Evolutionary conservation across 2,113 vertebrate species (phyloP), one percentile per base, ranked within the genome.

Genomic region (Thinocorus orbignyianus): DNA sequence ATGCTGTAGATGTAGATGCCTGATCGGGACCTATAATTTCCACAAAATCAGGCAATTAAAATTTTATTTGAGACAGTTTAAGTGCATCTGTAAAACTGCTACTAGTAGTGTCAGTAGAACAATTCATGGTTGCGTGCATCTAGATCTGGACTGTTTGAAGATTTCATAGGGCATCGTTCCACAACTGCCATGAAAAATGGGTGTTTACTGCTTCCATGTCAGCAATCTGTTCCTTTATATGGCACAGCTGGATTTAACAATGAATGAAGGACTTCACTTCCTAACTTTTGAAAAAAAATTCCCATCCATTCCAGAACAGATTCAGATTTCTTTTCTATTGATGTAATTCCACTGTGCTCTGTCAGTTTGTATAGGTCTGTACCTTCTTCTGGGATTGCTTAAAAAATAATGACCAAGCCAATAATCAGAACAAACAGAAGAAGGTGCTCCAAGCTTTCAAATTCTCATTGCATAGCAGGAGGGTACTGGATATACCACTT

Each of bases 31-130:
- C 68, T 46, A 71, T 52, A 69, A 90, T 93, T 94, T 88, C 76
- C 79, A 92, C 68, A 81, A 93, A 95, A 95, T 71, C 70, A 96
- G 51, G 72, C 76, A 92, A 86, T 90, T 95, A 90, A 92, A 86
- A 55, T 94, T 93, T 93, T 82, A 86, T 73, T 86, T 70, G 68
- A 7, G 5, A 55, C 46, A 70, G 31, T 93, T 94, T 86, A 95
- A 93, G 7, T 70, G 58, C 35, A 74, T 86, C 76, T 49, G 62
- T 92, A 92, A 95, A 97, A 90, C 41, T 55, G 41, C 46, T 81
- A 66, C 55, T 48, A 58, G 52, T 73, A 1, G 2, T 58, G 72
- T 92, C 81, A 71, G 90, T 61, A 84, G 65, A 90, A 93, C 55
- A 86, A 92, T 78, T 90, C 69, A 86, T 71, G 55, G 76, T 66